phyloP scores from a whole-genome alignment of 1,140 invertebrate species.

The Micrasema minimum region DNA sequence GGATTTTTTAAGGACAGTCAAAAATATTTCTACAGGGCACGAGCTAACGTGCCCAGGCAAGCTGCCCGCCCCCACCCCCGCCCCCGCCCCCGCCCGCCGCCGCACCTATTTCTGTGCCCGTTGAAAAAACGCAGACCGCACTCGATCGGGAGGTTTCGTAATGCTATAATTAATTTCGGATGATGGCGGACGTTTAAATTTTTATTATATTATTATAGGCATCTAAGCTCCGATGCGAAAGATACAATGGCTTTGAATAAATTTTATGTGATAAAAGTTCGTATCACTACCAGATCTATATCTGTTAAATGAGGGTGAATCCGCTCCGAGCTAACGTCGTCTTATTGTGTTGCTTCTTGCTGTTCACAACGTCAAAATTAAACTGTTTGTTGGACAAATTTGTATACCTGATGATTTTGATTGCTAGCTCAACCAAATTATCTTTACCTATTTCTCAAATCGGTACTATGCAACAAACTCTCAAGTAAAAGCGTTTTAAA shows the following conservation, averaged over 20 bases:
- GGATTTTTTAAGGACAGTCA: conserved; percentile 36
- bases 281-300: conserved; percentile 47
- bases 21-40: conserved; percentile 46
- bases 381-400: too few relatives aligned
- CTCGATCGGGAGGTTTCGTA: conserved; percentile 43
- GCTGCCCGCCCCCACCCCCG: too few relatives aligned
- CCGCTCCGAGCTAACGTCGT: conserved; percentile 24
- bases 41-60: conserved; percentile 6
- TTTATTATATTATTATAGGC: conserved; percentile 50
- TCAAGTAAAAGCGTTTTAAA: too few relatives aligned
- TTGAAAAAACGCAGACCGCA: conserved; percentile 30
- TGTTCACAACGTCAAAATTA: too few relatives aligned
- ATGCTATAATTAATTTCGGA: conserved; percentile 52
- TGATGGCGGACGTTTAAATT: conserved; percentile 46
- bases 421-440: too few relatives aligned
- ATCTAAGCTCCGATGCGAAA: conserved; percentile 45
- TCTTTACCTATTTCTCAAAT: too few relatives aligned
- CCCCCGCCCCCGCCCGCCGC: too few relatives aligned
- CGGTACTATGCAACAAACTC: too few relatives aligned
- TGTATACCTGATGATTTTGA: too few relatives aligned
- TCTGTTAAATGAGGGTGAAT: background rate
- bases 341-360: too few relatives aligned
- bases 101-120: conserved; percentile 28
- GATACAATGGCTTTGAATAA: conserved; percentile 47
- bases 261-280: conserved; percentile 42